Base-by-base conservation (phyloP, 92 coral and sea anemone species). In the Zoanthus gigantus region DNA sequence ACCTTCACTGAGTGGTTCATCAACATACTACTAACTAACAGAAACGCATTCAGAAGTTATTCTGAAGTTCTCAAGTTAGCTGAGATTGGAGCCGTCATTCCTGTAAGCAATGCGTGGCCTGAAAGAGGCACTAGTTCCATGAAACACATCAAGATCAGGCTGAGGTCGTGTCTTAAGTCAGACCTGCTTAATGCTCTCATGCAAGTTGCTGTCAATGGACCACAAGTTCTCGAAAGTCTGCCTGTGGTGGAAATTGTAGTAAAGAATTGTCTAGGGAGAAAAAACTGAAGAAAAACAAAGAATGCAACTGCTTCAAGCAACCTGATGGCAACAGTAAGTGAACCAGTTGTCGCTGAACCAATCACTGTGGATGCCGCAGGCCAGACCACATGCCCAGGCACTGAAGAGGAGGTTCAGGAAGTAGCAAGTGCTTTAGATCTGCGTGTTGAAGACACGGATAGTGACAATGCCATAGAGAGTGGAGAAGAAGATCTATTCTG, bases 331-430 rank as follows among this genome's bases (percentile, higher is more conserved):
- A 75, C 83, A 86, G 89, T 86, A 76, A 75, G 73, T 18, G 83
- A 75, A 52, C 87, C 87, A 83, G 89, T 42, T 86, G 74, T 76
- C 72, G 34, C 83, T 75, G 89, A 86, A 37, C 83, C 83, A 34
- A 86, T 86, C 72, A 75, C 83, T 86, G 82, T 76, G 89, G 89
- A 86, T 86, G 83, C 89, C 18, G 76, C 89, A 83, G 61, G 83
- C 45, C 89, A 86, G 60, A 86, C 89, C 65, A 86, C 83, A 74
- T 76, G 89, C 53, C 89, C 83, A 42, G 75, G 83, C 89, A 76
- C 23, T 66, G 83, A 86, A 86, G 89, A 45, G 73, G 83, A 86
- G 82, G 89, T 76, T 29, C 82, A 76, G 50, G 76, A 86, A 86
- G 71, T 37, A 76, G 76, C 83, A 86, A 76, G 84, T 58, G 89